These are phyloP conservation scores for Lontra canadensis DNA, from an alignment of 2,113 vertebrate species.

Conservation along the genomic window DNA sequence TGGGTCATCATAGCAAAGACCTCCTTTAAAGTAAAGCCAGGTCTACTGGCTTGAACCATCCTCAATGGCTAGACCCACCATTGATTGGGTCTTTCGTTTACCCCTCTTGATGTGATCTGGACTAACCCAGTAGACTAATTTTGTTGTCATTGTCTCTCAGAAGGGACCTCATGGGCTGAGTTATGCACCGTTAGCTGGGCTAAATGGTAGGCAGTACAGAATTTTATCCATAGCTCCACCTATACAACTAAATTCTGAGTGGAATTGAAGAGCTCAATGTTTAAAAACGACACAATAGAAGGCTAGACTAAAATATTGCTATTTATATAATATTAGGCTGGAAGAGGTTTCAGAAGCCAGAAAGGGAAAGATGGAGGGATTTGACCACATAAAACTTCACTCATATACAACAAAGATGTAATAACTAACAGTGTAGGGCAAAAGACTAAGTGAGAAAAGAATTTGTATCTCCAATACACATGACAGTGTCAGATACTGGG, in stretches of 20 bases:
- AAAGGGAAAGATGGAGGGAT: not conserved
- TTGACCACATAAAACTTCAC: not conserved
- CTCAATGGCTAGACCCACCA: not conserved
- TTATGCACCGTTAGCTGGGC: not conserved
- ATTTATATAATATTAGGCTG: not conserved
- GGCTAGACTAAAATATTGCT: not conserved
- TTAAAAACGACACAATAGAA: not conserved
- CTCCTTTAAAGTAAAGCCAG: not conserved
- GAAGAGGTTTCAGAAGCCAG: not conserved
- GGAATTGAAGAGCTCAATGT: slow-evolving; percentile 1
- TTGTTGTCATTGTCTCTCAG: not conserved
- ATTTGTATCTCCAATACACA: not conserved
- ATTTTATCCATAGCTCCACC: not conserved
- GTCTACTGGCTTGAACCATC: not conserved
- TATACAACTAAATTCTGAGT: not conserved
- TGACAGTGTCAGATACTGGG: not conserved
- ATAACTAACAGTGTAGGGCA: not conserved
- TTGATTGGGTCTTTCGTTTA: not conserved
- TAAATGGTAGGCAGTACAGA: not conserved
- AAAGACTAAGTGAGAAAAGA: not conserved
- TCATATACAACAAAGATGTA: not conserved
- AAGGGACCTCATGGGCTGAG: not conserved
- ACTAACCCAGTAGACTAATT: not conserved
- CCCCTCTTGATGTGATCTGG: not conserved
- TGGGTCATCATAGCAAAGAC: not conserved